phyloP scores from a whole-genome alignment of 2,113 vertebrate species.

The Mustela nigripes region DNA sequence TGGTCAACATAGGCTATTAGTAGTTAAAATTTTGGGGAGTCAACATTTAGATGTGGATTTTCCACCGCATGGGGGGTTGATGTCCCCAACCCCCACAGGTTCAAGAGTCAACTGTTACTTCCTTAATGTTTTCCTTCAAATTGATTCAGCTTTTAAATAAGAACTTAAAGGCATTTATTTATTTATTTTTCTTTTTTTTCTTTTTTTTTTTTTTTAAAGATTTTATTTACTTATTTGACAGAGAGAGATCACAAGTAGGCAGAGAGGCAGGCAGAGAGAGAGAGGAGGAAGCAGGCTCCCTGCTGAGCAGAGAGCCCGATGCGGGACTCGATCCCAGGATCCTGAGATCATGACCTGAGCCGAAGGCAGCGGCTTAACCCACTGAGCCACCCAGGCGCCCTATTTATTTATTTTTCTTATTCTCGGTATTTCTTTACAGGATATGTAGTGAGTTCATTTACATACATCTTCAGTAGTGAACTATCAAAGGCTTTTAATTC shows the following conservation, averaged over 20 bases:
- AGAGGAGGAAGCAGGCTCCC: no score
- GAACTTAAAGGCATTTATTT: neutral
- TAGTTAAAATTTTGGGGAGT: neutral
- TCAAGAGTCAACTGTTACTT: neutral
- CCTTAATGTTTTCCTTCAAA: neutral
- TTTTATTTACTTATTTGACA: no score
- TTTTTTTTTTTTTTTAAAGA: no score
- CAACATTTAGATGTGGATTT: neutral
- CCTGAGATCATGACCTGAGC: no score
- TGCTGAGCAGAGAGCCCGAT: no score
- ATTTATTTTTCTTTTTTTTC: neutral
- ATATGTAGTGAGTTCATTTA: neutral
- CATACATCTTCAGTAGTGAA: neutral
- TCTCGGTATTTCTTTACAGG: neutral
- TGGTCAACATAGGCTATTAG: neutral
- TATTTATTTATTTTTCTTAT: neutral
- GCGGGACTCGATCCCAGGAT: no score
- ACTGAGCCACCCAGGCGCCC: no score
- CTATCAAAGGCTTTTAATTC: conserved; percentile 29
- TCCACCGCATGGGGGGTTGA: neutral
- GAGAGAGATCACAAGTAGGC: no score
- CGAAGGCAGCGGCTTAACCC: no score
- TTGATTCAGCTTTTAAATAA: neutral
- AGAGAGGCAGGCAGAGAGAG: no score
- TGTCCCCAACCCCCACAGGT: neutral